Base-by-base conservation (phyloP, 2,113 vertebrate species). In the Cyanoliseus patagonus region DNA sequence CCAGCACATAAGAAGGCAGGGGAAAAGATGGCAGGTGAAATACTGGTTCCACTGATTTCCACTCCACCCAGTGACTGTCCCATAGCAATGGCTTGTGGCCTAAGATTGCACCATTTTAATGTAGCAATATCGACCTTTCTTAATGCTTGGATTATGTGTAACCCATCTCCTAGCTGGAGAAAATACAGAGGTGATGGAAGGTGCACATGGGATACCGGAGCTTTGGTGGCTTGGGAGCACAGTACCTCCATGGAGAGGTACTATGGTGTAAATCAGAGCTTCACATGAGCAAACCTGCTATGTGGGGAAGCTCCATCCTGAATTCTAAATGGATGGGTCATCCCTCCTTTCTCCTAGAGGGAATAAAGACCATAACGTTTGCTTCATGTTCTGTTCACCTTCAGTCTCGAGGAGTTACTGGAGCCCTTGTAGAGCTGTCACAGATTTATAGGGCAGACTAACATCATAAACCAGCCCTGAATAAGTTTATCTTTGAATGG, bases 271-370 rank as follows among this genome's bases (percentile, higher is more conserved):
- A 31, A 57, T 7, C 22, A n/a, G 27, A n/a, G 41, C 33, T 87
- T 42, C 31, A 35, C 3, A 2, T 11, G 51, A 76, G 33, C 0
- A 5, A 72, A 17, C 19, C 39, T 1, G 6, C 52, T 9, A 31
- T 0, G 0, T 1, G 4, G 63, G 22, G 37, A 44, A 10, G 5
- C 22, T 86, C n/a, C 78, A 30, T 14, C 52, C 47, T 4, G 15
- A 37, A 51, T 52, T 33, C 51, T 37, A 19, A 6, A 3, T 0
- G 3, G 25, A 13, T 39, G 17, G 6, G 44, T 39, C 27, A 31
- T 20, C 28, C 35, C 41, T 77, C 33, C 13, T 55, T 73, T 67
- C 33, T 61, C 41, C 31, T 19, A 44, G 9, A 39, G 39, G 61
- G 64, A 80, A 74, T 24, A 46, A 64, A 74, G 28, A 12, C 46